Evolutionary conservation across 2,888 invertebrate genomes (phyloP).

Genomic region (Hanleya hanleyi): DNA sequence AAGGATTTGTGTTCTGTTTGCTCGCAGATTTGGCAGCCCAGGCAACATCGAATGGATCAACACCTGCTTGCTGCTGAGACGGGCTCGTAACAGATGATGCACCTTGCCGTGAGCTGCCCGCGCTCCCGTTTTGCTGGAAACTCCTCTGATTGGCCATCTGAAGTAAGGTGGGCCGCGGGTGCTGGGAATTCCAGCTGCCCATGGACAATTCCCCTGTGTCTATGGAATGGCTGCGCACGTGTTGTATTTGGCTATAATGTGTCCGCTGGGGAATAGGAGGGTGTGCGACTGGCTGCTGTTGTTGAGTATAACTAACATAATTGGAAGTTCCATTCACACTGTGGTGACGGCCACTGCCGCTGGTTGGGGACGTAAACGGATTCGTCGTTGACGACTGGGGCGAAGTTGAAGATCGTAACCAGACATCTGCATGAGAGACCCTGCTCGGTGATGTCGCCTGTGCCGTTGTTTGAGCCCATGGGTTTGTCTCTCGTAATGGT

Average conservation of each 20-base stretch:
- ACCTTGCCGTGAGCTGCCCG: constrained; percentile 4
- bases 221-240: constrained; percentile 68
- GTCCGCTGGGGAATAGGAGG: constrained; percentile 63
- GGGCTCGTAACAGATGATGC: constrained; percentile 27
- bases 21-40: constrained; percentile 82
- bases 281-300: neutral
- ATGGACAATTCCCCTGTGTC: constrained; percentile 60
- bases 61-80: constrained; percentile 39
- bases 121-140: constrained; percentile 54
- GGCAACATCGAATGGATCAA: constrained; percentile 88
- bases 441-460: constrained; percentile 12
- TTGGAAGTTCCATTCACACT: constrained; percentile 25
- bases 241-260: constrained; percentile 78
- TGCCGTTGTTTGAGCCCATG: constrained; percentile 44
- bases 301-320: neutral
- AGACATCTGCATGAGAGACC: constrained; percentile 35
- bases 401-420: constrained; percentile 48
- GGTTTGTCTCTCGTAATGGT: constrained; percentile 46
- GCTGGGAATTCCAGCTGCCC: constrained; percentile 33
- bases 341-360: neutral
- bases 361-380: neutral
- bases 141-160: constrained; percentile 71
- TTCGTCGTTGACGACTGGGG: neutral
- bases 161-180: constrained; percentile 56
- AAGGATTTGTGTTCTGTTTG: constrained; percentile 62